Conservation (phyloP, 2,797 vertebrate species). For the Fistularia tabacaria region DNA sequence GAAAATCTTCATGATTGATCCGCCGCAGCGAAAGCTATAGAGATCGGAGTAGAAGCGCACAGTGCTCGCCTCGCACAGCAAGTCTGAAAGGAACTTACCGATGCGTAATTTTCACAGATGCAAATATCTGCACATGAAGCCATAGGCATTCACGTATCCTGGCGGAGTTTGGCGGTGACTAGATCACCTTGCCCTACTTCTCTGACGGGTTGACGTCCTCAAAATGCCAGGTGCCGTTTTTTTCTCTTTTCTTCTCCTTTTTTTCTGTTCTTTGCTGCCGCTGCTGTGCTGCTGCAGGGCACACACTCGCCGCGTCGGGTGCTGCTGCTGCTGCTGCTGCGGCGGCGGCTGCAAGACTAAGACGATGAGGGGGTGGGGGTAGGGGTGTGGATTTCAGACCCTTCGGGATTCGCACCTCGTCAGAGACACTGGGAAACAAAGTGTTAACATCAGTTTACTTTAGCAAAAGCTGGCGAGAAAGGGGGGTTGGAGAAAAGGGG, state of each 20-base stretch:
- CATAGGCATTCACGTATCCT: conserved; percentile 33
- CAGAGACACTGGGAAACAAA: conserved; percentile 40
- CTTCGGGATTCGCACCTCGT: conserved; percentile 49
- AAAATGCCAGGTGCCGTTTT: not conserved
- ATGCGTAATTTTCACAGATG: conserved; percentile 44
- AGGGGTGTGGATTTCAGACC: conserved; percentile 33
- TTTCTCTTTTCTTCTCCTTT: too few species aligned
- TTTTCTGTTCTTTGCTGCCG: not conserved
- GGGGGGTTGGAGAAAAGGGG: not conserved
- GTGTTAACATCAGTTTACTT: conserved; percentile 43
- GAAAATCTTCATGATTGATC: conserved; percentile 1
- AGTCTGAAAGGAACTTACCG: conserved; percentile 60
- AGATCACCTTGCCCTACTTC: too few species aligned
- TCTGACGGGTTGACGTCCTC: too few species aligned
- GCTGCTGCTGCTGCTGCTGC: conserved; percentile 40
- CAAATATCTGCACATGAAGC: conserved; percentile 37
- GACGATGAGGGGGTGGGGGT: conserved; percentile 13
- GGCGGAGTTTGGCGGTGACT: not conserved
- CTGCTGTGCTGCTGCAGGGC: conserved; percentile 54
- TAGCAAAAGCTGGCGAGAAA: conserved; percentile 16
- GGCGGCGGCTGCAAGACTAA: conserved; percentile 26
- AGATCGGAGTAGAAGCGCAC: conserved; percentile 25
- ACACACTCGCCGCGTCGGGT: conserved; percentile 38
- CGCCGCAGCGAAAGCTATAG: conserved; percentile 19
- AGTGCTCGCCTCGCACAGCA: too few species aligned